These are phyloP conservation scores for Mycteria americana DNA, from an alignment of 2,797 vertebrate species.

Conservation along the genomic window DNA sequence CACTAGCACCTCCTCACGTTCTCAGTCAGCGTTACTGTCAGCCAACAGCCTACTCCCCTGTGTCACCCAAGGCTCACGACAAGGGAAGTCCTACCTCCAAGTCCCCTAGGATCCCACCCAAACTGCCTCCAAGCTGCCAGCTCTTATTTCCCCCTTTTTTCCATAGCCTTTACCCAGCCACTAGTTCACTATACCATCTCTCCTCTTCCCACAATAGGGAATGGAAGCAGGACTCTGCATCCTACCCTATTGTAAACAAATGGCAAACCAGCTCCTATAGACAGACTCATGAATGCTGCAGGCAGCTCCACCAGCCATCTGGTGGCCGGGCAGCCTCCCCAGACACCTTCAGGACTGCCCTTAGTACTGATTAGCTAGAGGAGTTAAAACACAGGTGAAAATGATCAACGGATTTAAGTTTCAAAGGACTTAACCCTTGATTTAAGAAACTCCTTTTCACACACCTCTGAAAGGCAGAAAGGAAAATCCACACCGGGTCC, in stretches of 20 bases:
- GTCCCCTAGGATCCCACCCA: neutral
- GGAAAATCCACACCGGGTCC: neutral
- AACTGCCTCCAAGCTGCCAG: neutral
- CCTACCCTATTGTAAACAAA: accelerated
- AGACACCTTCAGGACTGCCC: neutral
- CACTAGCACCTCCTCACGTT: neutral
- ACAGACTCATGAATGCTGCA: accelerated
- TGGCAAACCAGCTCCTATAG: neutral
- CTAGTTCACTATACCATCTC: neutral
- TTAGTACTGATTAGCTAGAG: neutral
- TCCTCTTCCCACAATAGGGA: neutral
- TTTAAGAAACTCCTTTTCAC: neutral
- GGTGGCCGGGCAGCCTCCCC: neutral
- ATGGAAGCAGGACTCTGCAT: neutral
- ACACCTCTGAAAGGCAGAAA: neutral
- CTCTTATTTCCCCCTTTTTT: neutral
- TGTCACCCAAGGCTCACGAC: accelerated
- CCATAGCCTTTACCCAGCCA: neutral
- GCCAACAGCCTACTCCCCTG: neutral
- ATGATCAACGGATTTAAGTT: neutral
- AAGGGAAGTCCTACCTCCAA: neutral
- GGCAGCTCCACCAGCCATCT: neutral
- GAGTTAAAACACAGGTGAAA: neutral
- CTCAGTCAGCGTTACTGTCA: neutral
- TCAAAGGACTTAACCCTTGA: neutral